These are phyloP conservation scores for Caenorhabditis japonica DNA, from an alignment of 2,888 invertebrate species.

Conservation along the genomic window DNA sequence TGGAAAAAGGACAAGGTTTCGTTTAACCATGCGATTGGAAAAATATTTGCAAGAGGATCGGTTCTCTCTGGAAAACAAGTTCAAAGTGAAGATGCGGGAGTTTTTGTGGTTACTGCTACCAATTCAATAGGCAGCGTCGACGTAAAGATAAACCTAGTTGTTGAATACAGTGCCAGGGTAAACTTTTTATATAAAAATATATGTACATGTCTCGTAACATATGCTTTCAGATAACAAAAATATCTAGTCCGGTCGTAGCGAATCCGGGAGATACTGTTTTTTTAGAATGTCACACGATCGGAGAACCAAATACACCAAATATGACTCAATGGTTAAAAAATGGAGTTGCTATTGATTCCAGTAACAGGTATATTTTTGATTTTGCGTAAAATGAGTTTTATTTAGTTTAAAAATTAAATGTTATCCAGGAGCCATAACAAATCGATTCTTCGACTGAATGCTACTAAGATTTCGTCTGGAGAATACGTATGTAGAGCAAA, in stretches of 20 bases:
- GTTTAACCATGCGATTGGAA: constrained; percentile 72
- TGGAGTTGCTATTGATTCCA: constrained; percentile 26
- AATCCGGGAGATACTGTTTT: constrained; percentile 71
- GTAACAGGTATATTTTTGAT: constrained; percentile 1
- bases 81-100: constrained; percentile 69
- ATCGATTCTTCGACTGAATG: constrained; percentile 69
- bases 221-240: constrained; percentile 59
- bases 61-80: constrained; percentile 61
- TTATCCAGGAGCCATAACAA: constrained; percentile 43
- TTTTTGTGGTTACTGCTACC: constrained; percentile 70
- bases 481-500: constrained; percentile 71
- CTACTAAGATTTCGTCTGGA: constrained; percentile 68
- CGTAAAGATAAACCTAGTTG: constrained; percentile 69
- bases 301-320: constrained; percentile 64
- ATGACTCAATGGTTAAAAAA: constrained; percentile 74
- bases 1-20: constrained; percentile 71
- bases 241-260: constrained; percentile 73
- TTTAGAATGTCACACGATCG: constrained; percentile 76
- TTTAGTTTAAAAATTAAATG: too few species aligned
- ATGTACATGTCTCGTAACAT: too few species aligned
- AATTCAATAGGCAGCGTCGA: constrained; percentile 73
- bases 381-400: too few species aligned
- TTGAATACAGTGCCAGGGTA: constrained; percentile 72
- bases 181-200: too few species aligned
- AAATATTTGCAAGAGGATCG: constrained; percentile 63